Base-by-base conservation (phyloP, 1,140 invertebrate genomes). In the Zaprionus camerounensis region DNA sequence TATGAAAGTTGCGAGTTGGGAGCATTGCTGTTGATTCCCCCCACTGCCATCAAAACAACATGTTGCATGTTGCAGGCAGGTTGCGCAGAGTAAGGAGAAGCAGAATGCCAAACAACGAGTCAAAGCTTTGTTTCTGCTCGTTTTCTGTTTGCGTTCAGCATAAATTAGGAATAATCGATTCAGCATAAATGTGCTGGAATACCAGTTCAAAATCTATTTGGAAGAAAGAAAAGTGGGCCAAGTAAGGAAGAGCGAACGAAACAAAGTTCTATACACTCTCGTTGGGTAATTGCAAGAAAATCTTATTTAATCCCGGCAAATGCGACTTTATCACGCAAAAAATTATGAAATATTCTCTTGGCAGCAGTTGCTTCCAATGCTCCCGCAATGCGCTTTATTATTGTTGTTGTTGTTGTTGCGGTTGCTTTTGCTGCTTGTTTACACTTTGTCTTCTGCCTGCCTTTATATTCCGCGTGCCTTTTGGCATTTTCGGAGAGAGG, bases 311-410 rank as follows among this genome's bases (percentile, higher is more conserved):
- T 90, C 85, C 85, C 76, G 80, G 65, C 72, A 90, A 90, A 90
- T 90, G 76, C 85, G 85, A 90, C 85, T 90, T 90, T 79, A 90
- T 90, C 85, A 90, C 85, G 85, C 85, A 90, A 90, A 90, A 90
- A 90, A 90, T 90, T 90, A 90, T 90, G 85, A 90, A 90, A 85
- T 90, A 81, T 80, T 75, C 63, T 71, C 76, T 69, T 70, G 75
- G 66, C 85, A 84, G 75, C 78, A 79, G 76, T 84, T 88, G 85
- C 85, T 81, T 71, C 77, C 70, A 68, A 34, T 58, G 69, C 62
- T 44, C 41, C n/a, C n/a, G n/a, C 5, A 46, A 17, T 17, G 41
- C 46, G 20, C 41, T 58, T 13, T 31, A 6, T 57, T 55, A 22
- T 63, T 56, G 34, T 62, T 62, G 13, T 63, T 62, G 38, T 31